A percentile compares a stretch with the other conserved stretches of the same genome.
Evolutionary conservation across 1,140 invertebrate genomes (phyloP).

Genomic region (Adoxophyes honmai): DNA sequence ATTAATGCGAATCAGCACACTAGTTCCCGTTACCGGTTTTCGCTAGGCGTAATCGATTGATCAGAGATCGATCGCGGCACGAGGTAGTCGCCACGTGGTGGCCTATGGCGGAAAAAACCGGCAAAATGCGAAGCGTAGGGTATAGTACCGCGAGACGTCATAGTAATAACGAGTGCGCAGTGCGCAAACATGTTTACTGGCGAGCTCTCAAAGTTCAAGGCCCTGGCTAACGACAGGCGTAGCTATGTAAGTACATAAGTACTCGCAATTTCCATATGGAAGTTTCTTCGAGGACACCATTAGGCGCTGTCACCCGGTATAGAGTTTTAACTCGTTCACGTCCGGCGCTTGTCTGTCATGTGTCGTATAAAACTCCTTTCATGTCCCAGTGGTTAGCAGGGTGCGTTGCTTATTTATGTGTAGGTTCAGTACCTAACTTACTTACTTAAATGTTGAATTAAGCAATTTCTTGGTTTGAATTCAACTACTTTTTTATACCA

Average conservation of each 20-base stretch:
- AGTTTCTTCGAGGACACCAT: constrained; percentile 48
- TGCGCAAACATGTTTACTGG: constrained; percentile 72
- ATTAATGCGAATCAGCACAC: too few relatives aligned
- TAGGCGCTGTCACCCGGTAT: neutral
- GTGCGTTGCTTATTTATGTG: too few relatives aligned
- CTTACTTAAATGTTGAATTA: too few relatives aligned
- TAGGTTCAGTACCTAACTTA: too few relatives aligned
- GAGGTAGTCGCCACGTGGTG: neutral
- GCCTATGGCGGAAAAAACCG: constrained; percentile 26
- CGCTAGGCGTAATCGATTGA: neutral
- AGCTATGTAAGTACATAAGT: constrained; percentile 36
- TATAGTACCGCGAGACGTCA: constrained; percentile 48
- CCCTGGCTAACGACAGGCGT: constrained; percentile 46
- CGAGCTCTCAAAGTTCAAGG: constrained; percentile 70
- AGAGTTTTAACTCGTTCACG: too few relatives aligned
- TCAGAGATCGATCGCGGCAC: neutral
- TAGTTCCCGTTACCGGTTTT: too few relatives aligned
- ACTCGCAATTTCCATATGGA: constrained; percentile 44
- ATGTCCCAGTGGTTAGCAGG: too few relatives aligned
- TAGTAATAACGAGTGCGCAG: constrained; percentile 60
- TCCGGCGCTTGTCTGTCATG: too few relatives aligned
- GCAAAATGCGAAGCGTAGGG: constrained; percentile 25
- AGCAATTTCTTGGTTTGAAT: too few relatives aligned
- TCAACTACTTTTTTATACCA: too few relatives aligned
- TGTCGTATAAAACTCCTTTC: too few relatives aligned